Conservation (phyloP, 2,797 vertebrate species). For the Acropternis orthonyx region DNA sequence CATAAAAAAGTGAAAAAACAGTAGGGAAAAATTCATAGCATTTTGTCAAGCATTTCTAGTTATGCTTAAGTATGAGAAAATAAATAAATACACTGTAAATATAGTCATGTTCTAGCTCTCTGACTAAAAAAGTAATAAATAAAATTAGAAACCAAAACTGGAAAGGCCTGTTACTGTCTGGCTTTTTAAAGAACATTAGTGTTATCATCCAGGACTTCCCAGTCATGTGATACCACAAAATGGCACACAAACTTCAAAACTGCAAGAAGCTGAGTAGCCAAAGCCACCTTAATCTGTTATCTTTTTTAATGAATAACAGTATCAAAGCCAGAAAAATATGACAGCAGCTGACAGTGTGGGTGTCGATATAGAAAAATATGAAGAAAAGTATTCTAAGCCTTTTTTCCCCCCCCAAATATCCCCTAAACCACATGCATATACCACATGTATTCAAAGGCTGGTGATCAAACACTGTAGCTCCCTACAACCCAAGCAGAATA, state of each 20-base stretch:
- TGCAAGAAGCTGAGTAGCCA: neutral
- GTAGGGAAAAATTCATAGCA: neutral
- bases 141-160: neutral
- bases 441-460: neutral
- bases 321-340: slow-evolving; percentile 6
- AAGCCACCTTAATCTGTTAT: neutral
- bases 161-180: neutral
- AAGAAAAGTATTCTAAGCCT: neutral
- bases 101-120: neutral
- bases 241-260: neutral
- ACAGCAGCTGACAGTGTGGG: slow-evolving; percentile 34
- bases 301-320: slow-evolving; percentile 21
- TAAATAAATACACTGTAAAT: neutral
- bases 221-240: neutral
- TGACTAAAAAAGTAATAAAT: neutral
- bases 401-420: neutral
- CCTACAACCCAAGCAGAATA: neutral
- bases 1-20: neutral
- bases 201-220: neutral
- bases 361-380: neutral
- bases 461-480: neutral
- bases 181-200: neutral
- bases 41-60: neutral
- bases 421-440: neutral
- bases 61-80: neutral